Percentiles rank a stretch among this genome's conserved stretches.
Conservation (phyloP, 2,888 invertebrate species). For the Hetaerina titia region DNA sequence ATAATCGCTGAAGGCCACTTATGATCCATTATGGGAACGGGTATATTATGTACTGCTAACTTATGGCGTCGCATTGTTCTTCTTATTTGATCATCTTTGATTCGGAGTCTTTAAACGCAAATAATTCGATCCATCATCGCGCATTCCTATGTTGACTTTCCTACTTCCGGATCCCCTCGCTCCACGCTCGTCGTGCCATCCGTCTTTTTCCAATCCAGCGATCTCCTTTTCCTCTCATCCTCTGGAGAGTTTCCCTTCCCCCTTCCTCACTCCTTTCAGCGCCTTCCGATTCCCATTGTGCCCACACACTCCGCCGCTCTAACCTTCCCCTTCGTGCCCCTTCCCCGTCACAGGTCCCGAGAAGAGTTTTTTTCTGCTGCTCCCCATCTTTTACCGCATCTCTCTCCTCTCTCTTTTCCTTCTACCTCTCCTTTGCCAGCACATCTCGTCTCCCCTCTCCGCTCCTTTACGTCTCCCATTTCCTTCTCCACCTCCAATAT, state of each 20-base stretch:
- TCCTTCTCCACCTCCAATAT: neutral
- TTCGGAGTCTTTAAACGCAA: neutral
- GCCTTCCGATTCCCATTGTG: neutral
- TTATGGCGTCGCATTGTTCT: too few species aligned
- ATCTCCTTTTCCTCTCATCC: neutral
- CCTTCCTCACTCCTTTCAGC: neutral
- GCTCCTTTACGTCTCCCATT: neutral
- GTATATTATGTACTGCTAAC: too few species aligned
- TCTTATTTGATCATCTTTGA: neutral
- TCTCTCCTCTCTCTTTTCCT: neutral
- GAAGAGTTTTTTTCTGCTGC: neutral
- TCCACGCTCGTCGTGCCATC: too few species aligned
- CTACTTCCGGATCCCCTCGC: neutral
- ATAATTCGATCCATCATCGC: neutral
- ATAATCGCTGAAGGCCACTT: too few species aligned
- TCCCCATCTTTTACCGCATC: neutral
- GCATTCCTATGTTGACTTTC: neutral
- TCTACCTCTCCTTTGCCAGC: neutral
- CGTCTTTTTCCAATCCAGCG: neutral
- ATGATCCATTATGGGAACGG: too few species aligned
- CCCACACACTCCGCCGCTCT: neutral
- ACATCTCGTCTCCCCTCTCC: neutral
- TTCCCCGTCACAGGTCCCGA: neutral
- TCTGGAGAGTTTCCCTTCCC: neutral
- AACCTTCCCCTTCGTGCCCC: neutral